These are phyloP conservation scores for Melieria picta DNA, from an alignment of 2,888 invertebrate species.

Conservation along the genomic window DNA sequence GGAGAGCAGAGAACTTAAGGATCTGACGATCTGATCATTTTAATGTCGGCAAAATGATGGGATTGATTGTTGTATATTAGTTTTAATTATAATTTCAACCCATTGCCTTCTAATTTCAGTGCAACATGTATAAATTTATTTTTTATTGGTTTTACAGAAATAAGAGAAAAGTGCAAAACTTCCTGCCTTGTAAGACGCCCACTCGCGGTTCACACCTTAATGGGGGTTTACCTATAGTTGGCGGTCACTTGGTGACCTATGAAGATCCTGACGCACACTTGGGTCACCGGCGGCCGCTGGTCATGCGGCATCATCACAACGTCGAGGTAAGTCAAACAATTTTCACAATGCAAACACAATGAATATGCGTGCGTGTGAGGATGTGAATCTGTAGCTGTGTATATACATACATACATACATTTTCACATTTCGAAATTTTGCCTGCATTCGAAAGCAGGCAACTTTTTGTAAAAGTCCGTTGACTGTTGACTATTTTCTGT, in stretches of 20 bases:
- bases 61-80: not conserved
- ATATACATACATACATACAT: not conserved
- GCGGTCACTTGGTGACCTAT: constrained; percentile 75
- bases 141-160: constrained; percentile 71
- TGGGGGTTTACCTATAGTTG: constrained; percentile 57
- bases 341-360: not conserved
- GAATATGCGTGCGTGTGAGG: not conserved
- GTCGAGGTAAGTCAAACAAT: constrained; percentile 59
- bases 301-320: constrained; percentile 67
- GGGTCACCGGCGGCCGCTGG: constrained; percentile 67
- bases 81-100: not conserved
- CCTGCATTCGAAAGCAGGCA: too few relatives aligned
- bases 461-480: too few relatives aligned
- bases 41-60: too few relatives aligned
- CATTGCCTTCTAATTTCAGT: not conserved
- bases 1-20: too few relatives aligned
- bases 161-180: constrained; percentile 86
- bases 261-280: constrained; percentile 80
- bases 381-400: not conserved
- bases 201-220: constrained; percentile 68
- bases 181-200: constrained; percentile 83
- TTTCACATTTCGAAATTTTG: too few relatives aligned
- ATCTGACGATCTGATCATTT: too few relatives aligned
- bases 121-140: not conserved
- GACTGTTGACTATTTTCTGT: too few relatives aligned